Evolutionary conservation across 2,113 vertebrate species (phyloP).

Genomic region (Proteles cristata): DNA sequence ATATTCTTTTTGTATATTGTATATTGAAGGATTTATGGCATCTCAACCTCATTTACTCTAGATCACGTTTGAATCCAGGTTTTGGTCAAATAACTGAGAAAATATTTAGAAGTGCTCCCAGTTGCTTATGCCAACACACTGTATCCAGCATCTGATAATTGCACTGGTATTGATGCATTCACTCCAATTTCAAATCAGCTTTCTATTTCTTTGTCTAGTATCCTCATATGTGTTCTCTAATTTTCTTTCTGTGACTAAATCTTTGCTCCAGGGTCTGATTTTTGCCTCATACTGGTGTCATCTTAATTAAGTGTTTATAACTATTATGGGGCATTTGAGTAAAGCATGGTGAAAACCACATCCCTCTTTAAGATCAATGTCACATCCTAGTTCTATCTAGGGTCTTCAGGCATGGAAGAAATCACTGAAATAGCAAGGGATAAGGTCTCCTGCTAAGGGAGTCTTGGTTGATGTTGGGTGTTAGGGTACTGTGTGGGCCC

Average conservation of each 20-base stretch:
- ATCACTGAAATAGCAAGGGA: background rate
- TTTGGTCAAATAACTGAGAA: background rate
- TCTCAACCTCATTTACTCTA: background rate
- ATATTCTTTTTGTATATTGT: background rate
- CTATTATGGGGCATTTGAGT: background rate
- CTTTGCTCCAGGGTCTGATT: background rate
- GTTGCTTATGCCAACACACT: background rate
- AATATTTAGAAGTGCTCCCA: background rate
- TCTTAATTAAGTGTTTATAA: background rate
- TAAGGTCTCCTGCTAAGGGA: background rate
- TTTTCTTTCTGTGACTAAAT: background rate
- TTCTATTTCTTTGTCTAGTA: background rate
- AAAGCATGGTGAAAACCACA: background rate
- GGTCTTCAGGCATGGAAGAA: background rate
- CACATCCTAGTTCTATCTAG: background rate
- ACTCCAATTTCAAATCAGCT: background rate
- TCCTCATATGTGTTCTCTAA: background rate
- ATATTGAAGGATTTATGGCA: background rate
- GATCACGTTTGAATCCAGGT: background rate
- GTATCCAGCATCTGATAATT: background rate
- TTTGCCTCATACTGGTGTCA: background rate
- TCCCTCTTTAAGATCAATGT: background rate
- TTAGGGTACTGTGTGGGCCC: background rate
- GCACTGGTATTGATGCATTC: background rate
- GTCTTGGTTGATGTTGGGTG: background rate